Evolutionary conservation across 1,140 invertebrate species (phyloP).

Genomic region (Meteorus sp.): DNA sequence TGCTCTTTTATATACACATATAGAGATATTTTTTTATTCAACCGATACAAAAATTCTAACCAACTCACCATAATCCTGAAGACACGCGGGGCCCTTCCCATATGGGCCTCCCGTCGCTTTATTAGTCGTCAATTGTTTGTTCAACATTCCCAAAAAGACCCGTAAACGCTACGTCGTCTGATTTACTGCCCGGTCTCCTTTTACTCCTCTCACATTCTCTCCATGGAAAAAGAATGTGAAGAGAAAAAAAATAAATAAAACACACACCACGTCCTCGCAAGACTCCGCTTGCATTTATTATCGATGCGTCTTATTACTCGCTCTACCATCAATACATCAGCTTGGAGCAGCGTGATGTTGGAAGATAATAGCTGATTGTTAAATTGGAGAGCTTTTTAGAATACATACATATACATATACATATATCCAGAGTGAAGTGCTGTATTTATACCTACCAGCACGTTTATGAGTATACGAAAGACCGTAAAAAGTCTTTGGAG

Average conservation of each 20-base stretch:
- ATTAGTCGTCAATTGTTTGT: slow-evolving; percentile 61
- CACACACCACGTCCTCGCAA: too few species aligned
- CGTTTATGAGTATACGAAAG: background rate
- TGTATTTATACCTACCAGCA: background rate
- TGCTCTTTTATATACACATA: background rate
- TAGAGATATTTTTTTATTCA: too few species aligned
- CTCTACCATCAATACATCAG: background rate
- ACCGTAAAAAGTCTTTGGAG: slow-evolving; percentile 20
- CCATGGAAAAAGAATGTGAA: slow-evolving; percentile 11
- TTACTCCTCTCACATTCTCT: slow-evolving; percentile 19
- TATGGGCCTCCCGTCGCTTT: slow-evolving; percentile 51
- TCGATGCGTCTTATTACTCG: background rate
- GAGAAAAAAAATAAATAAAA: slow-evolving; percentile 12
- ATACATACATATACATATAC: background rate
- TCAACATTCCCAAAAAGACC: slow-evolving; percentile 58
- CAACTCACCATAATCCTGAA: slow-evolving; percentile 14
- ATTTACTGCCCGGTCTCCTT: slow-evolving; percentile 50
- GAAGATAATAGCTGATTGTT: slow-evolving; percentile 13
- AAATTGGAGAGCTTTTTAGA: slow-evolving; percentile 7
- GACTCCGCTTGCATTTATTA: slow-evolving; percentile 1
- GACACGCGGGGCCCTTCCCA: slow-evolving; percentile 39
- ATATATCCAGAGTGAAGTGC: background rate
- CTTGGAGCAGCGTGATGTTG: background rate
- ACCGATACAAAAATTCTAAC: background rate
- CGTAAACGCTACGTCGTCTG: slow-evolving; percentile 53